Evolutionary conservation across 2,113 vertebrate genomes (phyloP).

Genomic region (Taxidea taxus): DNA sequence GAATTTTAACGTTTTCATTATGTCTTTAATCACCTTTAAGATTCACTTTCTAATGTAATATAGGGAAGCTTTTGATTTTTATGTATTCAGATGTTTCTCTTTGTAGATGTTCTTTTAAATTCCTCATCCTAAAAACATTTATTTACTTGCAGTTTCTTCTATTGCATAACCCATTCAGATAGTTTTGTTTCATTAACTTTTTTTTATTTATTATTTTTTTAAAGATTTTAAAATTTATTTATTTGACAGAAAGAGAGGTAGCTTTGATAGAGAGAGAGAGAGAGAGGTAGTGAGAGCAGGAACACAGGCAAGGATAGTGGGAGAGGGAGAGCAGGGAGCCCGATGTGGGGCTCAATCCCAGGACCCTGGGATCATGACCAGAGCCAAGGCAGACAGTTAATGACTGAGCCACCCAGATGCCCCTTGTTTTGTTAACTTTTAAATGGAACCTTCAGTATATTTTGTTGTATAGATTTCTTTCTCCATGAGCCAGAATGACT

Average conservation of each 20-base stretch:
- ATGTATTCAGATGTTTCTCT: not conserved
- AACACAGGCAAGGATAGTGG: too few species aligned
- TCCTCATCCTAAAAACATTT: not conserved
- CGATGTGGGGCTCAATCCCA: too few species aligned
- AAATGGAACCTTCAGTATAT: not conserved
- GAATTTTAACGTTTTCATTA: not conserved
- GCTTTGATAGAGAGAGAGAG: too few species aligned
- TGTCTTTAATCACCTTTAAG: not conserved
- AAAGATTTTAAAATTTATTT: too few species aligned
- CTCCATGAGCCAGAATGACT: not conserved
- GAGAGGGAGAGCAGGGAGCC: too few species aligned
- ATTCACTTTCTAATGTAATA: not conserved
- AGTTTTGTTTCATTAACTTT: not conserved
- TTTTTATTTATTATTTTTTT: too few species aligned
- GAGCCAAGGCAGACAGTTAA: too few species aligned
- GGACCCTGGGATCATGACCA: too few species aligned
- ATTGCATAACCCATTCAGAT: not conserved
- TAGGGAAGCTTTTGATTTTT: not conserved
- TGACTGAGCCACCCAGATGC: too few species aligned
- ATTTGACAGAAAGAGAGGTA: too few species aligned
- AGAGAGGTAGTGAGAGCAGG: too few species aligned
- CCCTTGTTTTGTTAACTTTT: not conserved
- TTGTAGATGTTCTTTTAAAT: not conserved
- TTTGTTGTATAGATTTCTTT: not conserved
- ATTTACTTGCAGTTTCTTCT: not conserved